Base-by-base conservation (phyloP, 2,888 invertebrate genomes). In the Eulithis testata region DNA sequence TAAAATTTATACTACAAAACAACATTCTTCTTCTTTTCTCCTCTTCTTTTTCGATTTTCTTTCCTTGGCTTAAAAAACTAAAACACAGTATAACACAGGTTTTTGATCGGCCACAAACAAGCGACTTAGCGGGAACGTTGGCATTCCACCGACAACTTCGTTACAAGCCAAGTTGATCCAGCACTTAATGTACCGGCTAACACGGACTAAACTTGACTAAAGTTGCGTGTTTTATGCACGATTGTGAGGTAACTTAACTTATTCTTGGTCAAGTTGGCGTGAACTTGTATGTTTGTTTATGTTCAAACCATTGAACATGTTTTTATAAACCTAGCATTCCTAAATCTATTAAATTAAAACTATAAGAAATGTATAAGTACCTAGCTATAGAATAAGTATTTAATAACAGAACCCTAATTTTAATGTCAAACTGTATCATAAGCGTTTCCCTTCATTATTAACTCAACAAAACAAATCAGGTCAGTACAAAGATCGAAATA, bases 131-230 rank as follows among this genome's bases (percentile, higher is more conserved):
- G 69, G 56, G 69, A 61, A 67, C 68, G 74, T 72, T 73, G 69
- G 65, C 71, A 73, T 73, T 75, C 75, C 60, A 65, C 63, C 66
- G 21, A 59, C 59, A 74, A 75, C 65, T 74, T 75, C 55, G 69
- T 71, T 75, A 74, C 76, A 71, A 63, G 50, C 52, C 60, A 27
- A 73, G 67, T 76, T 74, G 70, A 72, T 71, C 68, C 64, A 68
- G 65, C 65, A 66, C 57, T 69, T 72, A 75, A 73, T 74, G 73
- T 70, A 73, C 72, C 76, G 53, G 50, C 40, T 62, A 62, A 68
- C 59, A 59, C 60, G 49, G 40, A 65, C 60, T 57, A 12, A 63
- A 51, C 37, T 21, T 27, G 37, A 36, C 45, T 51, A 57, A 52
- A 57, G 36, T 51, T 52, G 21, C 62, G 51, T 52, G 56, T 57